Evolutionary conservation across 2,888 invertebrate species (phyloP).

Genomic region (Xestia rhomboidea): DNA sequence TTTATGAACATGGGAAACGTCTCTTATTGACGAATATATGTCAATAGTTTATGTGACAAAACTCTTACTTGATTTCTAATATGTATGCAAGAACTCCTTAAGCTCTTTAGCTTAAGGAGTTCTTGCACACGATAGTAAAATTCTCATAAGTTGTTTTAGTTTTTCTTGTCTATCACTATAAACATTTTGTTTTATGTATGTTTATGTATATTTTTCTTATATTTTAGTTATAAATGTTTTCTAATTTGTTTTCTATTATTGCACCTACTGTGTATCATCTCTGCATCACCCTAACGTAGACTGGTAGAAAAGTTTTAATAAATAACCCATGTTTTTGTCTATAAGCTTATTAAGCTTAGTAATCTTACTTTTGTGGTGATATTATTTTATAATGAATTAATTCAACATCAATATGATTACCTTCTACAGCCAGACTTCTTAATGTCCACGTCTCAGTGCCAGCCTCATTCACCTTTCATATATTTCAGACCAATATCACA

Average conservation of each 20-base stretch:
- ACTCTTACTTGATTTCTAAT: constrained; percentile 20
- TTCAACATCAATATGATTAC: background rate
- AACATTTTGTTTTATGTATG: no score
- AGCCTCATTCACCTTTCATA: background rate
- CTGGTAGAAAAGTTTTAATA: no score
- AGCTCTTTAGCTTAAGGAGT: background rate
- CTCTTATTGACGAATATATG: constrained; percentile 21
- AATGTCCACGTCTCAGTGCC: no score
- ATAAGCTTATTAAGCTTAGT: background rate
- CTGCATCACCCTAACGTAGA: no score
- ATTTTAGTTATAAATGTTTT: no score
- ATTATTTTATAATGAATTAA: background rate
- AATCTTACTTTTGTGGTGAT: background rate
- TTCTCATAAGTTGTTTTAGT: no score
- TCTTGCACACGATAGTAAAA: background rate
- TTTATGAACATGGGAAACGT: constrained; percentile 20
- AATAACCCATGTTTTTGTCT: no score
- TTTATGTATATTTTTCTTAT: no score
- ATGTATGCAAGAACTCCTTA: constrained; percentile 13
- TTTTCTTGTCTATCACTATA: no score
- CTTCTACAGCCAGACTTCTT: background rate
- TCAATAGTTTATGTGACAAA: constrained; percentile 39
- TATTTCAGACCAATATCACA: background rate
- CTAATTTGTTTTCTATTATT: no score
- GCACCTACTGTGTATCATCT: no score